Evolutionary conservation across 2,888 invertebrate genomes (phyloP).

Genomic region (Brassicogethes aeneus): DNA sequence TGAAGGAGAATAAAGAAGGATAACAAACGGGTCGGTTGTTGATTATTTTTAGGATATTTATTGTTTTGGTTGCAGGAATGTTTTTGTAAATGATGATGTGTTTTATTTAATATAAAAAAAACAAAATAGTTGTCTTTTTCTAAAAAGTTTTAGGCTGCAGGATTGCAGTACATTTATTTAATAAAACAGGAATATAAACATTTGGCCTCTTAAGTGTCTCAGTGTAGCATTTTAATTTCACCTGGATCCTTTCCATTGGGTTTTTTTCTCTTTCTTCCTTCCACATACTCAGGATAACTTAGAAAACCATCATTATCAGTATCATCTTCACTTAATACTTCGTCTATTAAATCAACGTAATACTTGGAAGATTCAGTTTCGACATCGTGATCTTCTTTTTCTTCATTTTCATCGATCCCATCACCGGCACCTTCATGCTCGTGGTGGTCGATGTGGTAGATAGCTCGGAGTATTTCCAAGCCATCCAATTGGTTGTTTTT

Average conservation of each 20-base stretch:
- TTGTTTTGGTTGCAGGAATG: too few species aligned
- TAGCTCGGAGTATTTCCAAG: conserved; percentile 76
- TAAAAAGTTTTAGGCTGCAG: too few species aligned
- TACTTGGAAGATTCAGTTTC: conserved; percentile 17
- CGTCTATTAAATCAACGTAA: conserved; percentile 64
- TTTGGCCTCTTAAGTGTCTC: not conserved
- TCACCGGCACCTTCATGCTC: conserved; percentile 41
- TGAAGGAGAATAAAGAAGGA: too few species aligned
- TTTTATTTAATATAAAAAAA: too few species aligned
- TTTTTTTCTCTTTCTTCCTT: conserved; percentile 32
- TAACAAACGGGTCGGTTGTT: too few species aligned
- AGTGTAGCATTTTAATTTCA: conserved; percentile 8
- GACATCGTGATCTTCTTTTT: conserved; percentile 33
- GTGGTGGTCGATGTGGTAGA: conserved; percentile 64
- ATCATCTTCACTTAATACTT: conserved; percentile 75
- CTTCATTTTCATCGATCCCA: conserved; percentile 38
- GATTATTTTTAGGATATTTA: too few species aligned
- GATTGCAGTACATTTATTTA: not conserved
- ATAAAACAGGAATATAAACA: not conserved
- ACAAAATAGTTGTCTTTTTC: too few species aligned
- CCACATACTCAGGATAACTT: conserved; percentile 71
- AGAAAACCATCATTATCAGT: conserved; percentile 77
- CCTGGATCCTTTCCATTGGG: too few species aligned
- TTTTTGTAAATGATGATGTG: too few species aligned
- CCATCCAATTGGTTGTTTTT: conserved; percentile 86